phyloP scores from a whole-genome alignment of 2,797 vertebrate species.

The Moxostoma hubbsi region DNA sequence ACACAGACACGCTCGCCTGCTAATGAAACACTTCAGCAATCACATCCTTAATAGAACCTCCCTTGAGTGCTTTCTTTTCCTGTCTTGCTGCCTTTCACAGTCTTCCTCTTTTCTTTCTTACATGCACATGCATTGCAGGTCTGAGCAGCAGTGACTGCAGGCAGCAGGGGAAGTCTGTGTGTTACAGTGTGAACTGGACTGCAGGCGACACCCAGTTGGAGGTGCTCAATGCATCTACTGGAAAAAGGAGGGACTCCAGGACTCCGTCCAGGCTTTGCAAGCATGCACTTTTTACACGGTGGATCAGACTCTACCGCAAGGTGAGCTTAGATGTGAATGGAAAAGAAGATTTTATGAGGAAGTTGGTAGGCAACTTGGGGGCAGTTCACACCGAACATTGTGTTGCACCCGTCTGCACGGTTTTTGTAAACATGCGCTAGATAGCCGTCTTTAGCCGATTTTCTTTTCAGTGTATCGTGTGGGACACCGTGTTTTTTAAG shows the following conservation, averaged over 20 bases:
- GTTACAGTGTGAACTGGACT: conserved; percentile 93
- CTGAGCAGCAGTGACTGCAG: conserved; percentile 83
- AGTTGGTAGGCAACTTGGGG: too few species aligned
- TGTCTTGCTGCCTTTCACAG: neutral
- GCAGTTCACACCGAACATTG: too few species aligned
- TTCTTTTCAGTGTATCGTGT: too few species aligned
- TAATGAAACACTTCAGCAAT: conserved; percentile 59
- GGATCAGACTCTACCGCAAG: conserved; percentile 89
- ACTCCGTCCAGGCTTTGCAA: conserved; percentile 92
- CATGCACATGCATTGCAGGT: conserved; percentile 68
- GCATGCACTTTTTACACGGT: conserved; percentile 86
- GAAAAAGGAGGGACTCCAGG: conserved; percentile 84
- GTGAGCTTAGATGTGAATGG: conserved; percentile 70
- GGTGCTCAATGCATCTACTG: conserved; percentile 86
- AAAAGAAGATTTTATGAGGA: neutral
- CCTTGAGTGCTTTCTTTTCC: conserved; percentile 29
- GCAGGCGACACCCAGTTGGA: conserved; percentile 84
- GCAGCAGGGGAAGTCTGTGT: conserved; percentile 87
- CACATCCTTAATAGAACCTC: conserved; percentile 50
- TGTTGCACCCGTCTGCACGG: too few species aligned
- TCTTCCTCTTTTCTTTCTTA: conserved; percentile 10
- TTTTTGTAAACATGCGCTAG: too few species aligned
- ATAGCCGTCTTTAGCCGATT: too few species aligned
- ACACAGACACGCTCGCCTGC: conserved; percentile 21
- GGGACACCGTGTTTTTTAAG: too few species aligned